Evolutionary conservation across 2,888 invertebrate species (phyloP).

Genomic region (Tenodera sinensis): DNA sequence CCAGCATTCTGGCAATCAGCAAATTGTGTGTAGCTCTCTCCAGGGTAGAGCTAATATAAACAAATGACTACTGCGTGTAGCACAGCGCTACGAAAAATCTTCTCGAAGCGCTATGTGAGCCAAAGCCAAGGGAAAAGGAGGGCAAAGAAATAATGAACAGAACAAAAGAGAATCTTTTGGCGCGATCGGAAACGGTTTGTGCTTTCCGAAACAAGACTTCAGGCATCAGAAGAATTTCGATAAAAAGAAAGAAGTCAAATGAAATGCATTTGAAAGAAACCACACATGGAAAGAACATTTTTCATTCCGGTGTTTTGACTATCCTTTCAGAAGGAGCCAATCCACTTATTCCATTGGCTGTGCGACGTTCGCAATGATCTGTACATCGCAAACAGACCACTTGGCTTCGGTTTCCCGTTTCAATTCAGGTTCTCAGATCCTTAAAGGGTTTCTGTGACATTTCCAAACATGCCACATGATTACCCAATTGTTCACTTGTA

Average conservation of each 20-base stretch:
- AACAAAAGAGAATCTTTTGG: neutral
- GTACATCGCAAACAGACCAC: no score
- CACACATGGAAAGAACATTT: neutral
- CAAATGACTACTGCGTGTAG: neutral
- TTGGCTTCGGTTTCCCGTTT: no score
- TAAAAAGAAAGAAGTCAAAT: neutral
- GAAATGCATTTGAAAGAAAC: neutral
- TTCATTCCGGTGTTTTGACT: neutral
- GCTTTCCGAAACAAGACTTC: neutral
- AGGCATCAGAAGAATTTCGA: neutral
- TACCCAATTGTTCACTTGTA: no score
- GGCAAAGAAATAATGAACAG: neutral
- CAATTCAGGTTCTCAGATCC: no score
- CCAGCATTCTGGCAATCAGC: neutral
- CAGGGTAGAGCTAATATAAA: neutral
- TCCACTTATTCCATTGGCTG: no score
- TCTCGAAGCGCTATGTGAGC: neutral
- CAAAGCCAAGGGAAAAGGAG: neutral
- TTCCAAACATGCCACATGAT: no score
- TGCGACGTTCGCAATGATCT: no score
- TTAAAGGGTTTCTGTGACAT: no score
- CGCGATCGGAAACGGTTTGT: neutral
- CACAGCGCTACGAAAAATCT: neutral
- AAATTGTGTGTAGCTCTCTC: neutral
- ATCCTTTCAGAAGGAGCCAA: no score